Evolutionary conservation across 1,140 invertebrate species (phyloP), one percentile per base, ranked within the genome.

Genomic region (Sycophaga agraensis): DNA sequence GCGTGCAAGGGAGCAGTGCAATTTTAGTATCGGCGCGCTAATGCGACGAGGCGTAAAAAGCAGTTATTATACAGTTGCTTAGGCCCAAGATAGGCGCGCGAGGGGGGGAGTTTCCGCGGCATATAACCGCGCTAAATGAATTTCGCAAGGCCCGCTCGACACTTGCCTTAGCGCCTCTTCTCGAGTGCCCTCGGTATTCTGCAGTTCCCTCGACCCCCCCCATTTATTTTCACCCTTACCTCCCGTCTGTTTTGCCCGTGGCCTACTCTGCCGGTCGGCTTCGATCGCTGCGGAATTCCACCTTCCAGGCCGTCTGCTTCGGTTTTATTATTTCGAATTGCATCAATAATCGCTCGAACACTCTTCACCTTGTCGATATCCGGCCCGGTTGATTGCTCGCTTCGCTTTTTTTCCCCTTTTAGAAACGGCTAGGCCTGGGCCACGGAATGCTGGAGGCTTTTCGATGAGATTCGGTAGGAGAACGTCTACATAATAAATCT

Each of bases 21-120:
- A 40, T 26, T 51, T 59, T 51, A 51, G 34, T 50, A 51, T 59
- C 24, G 39, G 57, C 22, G 40, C 26, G 37, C 39, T 59, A 59
- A 59, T 51, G 51, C 57, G 39, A 59, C 19, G 43, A 59, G 48
- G 48, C 48, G 57, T 50, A 59, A 59, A 59, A 59, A 59, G 50
- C 46, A 59, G 19, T 43, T 59, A 51, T n/a, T n/a, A n/a, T 59
- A 51, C 48, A 49, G 16, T n/a, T 7, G 46, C 21, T 48, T 34
- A 31, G 16, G 39, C 31, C 16, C 34, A 14, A 24, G 37, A 48
- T 39, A 39, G 26, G n/a, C n/a, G 28, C 12, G 28, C 12, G n/a
- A 4, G 5, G 17, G 43, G 24, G 39, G 28, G 40, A n/a, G n/a
- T 37, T 50, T 51, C 43, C 39, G 17, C 14, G 17, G 21, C 31